These are phyloP conservation scores for Argentina silus DNA, from an alignment of 2,797 vertebrate genomes.

Conservation along the genomic window DNA sequence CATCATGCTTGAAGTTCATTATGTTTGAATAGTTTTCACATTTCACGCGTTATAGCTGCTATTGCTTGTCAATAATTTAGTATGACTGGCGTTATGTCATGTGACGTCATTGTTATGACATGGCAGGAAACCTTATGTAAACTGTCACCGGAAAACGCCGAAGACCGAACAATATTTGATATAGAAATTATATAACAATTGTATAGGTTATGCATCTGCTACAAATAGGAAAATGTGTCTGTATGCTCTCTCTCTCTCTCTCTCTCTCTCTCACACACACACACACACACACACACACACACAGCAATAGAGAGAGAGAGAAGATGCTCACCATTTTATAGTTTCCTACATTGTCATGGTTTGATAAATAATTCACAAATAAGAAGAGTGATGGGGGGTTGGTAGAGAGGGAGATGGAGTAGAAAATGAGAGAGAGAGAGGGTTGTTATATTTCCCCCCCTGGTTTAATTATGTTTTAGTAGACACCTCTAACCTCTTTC, in stretches of 20 bases:
- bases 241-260: too few relatives aligned
- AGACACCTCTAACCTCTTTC: too few relatives aligned
- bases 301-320: neutral
- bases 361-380: neutral
- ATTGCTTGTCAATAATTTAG: neutral
- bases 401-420: neutral
- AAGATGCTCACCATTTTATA: neutral
- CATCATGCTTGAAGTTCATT: neutral
- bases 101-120: conserved; percentile 58
- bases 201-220: conserved; percentile 29
- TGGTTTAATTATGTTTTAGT: too few relatives aligned
- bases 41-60: neutral
- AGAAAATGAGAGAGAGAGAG: neutral
- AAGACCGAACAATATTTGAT: conserved; percentile 1
- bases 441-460: too few relatives aligned
- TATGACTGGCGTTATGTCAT: conserved; percentile 14
- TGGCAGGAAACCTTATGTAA: conserved; percentile 57
- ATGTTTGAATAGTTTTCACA: neutral
- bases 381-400: neutral
- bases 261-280: too few relatives aligned
- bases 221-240: neutral
- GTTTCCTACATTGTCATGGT: neutral
- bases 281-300: neutral
- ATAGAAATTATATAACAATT: conserved; percentile 57
- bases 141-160: conserved; percentile 47